These are phyloP conservation scores for Acromyrmex charruanus DNA, from an alignment of 1,140 invertebrate species.

Conservation along the genomic window DNA sequence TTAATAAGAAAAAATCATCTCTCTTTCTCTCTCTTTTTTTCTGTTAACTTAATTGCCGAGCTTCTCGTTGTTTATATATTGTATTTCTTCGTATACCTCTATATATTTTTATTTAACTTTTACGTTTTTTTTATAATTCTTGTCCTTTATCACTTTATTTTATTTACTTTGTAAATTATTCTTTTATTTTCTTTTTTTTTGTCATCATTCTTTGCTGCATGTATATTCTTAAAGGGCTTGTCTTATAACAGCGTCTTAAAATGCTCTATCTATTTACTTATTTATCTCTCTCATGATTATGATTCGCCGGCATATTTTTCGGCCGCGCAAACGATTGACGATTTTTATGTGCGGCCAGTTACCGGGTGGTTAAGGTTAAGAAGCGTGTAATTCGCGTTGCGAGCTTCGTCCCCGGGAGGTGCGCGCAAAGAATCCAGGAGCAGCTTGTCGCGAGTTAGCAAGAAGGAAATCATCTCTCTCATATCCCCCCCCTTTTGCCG, in stretches of 20 bases:
- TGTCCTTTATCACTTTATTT: too few relatives aligned
- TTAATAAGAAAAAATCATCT: not conserved
- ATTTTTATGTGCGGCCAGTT: conserved; percentile 53
- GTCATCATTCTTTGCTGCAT: too few relatives aligned
- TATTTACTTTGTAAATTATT: too few relatives aligned
- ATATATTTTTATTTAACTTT: too few relatives aligned
- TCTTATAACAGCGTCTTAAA: too few relatives aligned
- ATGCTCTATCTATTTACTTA: too few relatives aligned
- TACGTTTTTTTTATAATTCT: too few relatives aligned
- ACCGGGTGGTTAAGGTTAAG: conserved; percentile 46
- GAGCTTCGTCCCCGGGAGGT: conserved; percentile 42
- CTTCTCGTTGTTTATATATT: too few relatives aligned
- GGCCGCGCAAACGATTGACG: conserved; percentile 15
- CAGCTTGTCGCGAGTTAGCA: conserved; percentile 64
- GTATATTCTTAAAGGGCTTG: too few relatives aligned
- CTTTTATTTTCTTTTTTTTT: too few relatives aligned
- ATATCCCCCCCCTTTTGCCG: not conserved
- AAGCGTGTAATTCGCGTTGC: conserved; percentile 63
- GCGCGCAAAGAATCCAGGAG: conserved; percentile 57
- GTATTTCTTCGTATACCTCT: too few relatives aligned
- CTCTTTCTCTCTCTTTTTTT: not conserved
- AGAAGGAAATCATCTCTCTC: conserved; percentile 54
- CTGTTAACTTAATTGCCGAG: too few relatives aligned
- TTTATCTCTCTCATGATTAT: not conserved
- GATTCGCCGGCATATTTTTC: conserved; percentile 20